Conservation (phyloP, 2,888 invertebrate species). For the Meandrusa payeni region DNA sequence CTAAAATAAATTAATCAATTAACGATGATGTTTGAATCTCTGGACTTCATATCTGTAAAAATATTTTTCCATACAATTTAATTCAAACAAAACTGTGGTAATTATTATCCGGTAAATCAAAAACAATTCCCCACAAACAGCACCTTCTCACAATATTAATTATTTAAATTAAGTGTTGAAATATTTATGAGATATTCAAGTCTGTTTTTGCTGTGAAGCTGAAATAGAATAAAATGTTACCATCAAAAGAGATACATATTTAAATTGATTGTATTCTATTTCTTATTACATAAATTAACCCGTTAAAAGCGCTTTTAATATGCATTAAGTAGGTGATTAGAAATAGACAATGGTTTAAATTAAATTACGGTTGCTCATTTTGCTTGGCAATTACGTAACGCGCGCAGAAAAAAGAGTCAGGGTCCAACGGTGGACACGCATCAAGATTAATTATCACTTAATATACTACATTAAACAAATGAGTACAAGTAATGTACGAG, state of each 20-base stretch:
- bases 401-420: no score
- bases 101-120: constrained; percentile 6
- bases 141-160: background rate
- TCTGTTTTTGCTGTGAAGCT: constrained; percentile 4
- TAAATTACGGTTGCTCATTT: no score
- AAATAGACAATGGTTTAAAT: background rate
- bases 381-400: background rate
- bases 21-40: no score
- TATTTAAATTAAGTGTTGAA: constrained; percentile 12
- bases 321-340: background rate
- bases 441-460: no score
- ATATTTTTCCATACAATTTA: no score
- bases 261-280: no score
- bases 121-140: background rate
- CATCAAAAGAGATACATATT: constrained; percentile 4
- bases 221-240: constrained; percentile 10
- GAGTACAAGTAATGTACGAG: no score
- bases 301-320: background rate
- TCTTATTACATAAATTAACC: background rate
- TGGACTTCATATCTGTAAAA: no score
- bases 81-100: no score
- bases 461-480: no score
- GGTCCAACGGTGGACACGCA: no score
- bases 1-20: no score
- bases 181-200: constrained; percentile 8